Base-by-base conservation (phyloP, 2,888 invertebrate species). In the Scaptomyza flava region DNA sequence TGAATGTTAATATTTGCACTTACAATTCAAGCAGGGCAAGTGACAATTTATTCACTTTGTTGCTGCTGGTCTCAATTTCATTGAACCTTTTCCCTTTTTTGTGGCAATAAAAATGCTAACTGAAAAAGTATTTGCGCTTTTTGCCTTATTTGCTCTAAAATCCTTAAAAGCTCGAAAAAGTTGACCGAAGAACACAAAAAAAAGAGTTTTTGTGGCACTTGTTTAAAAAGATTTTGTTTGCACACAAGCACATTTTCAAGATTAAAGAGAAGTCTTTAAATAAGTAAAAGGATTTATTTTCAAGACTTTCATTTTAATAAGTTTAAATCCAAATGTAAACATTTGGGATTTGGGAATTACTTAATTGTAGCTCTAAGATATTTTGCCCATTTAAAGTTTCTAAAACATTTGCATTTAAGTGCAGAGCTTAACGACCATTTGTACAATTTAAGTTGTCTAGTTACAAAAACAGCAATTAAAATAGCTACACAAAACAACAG, bases 1-100 rank as follows among this genome's bases (percentile, higher is more conserved):
- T 87, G 81, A 85, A 84, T 87, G 84, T 77, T 85, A 84, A 87
- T 85, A 85, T 85, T 85, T 85, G 81, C 89, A 81, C 85, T 79
- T 78, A 67, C 77, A 77, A 84, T 81, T 84, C 74, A 72, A 78
- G 75, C 70, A 72, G 68, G 73, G 70, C 87, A 84, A 87, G 81
- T 84, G 83, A 88, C 87, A 84, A 83, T 86, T 86, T 83, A 79
- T 83, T 81, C 85, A 59, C 76, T 72, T 84, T 81, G 60, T 38
- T 41, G 41, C 74, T 64, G 56, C 56, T 70, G 56, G 65, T 72
- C 69, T 88, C 87, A 56, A 66, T 74, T 76, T 76, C 87, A 61
- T 75, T 72, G 68, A 53, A 60, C 54, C 20, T 70, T 45, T 60
- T 70, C 63, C 64, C 54, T 66, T 71, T 71, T 74, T 78, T 68